Base-by-base conservation (phyloP, 2,113 vertebrate species). In the Australoheros scitulus region DNA sequence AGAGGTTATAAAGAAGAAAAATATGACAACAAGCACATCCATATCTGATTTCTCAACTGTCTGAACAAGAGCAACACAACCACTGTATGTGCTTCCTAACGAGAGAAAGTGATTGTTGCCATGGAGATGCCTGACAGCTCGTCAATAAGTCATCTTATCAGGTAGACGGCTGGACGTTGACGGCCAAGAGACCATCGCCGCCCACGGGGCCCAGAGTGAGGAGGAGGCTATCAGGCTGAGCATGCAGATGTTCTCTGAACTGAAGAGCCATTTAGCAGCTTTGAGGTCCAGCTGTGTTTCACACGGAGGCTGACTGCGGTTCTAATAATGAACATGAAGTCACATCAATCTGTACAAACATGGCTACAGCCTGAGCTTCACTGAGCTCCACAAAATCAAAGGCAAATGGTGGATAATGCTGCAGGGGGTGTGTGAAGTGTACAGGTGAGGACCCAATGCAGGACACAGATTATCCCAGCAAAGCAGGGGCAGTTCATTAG, bases 121-220 rank as follows among this genome's bases (percentile, higher is more conserved):
- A 84, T 58, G 26, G 79, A 38, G 58, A 87, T 77, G 36, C 7
- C 88, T 76, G 77, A 90, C 89, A 90, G 80, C 77, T 88, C 6
- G 24, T 86, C 65, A 47, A 86, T 88, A 88, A 80, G 83, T 83
- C 80, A 36, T 76, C 83, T 68, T 43, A 79, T 77, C 77, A 76
- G 86, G 80, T 76, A 11, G 72, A 50, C 50, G 10, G 59, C 9
- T 3, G 14, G 82, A 2, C 7, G 29, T n/a, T 9, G 50, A 34
- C 11, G 15, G 64, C 1, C 9, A 29, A 47, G 87, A 85, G 83
- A 64, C 72, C 0, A 14, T 14, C 58, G 0, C 63, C 18, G 18
- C 64, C 57, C 32, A 75, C 26, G 43, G 22, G 61, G 43, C 38
- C 14, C 34, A 18, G 3, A 55, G 34, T 6, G 1, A 32, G 8